These are phyloP conservation scores for Phyllostomus hastatus DNA, from an alignment of 2,113 vertebrate genomes.

Conservation along the genomic window DNA sequence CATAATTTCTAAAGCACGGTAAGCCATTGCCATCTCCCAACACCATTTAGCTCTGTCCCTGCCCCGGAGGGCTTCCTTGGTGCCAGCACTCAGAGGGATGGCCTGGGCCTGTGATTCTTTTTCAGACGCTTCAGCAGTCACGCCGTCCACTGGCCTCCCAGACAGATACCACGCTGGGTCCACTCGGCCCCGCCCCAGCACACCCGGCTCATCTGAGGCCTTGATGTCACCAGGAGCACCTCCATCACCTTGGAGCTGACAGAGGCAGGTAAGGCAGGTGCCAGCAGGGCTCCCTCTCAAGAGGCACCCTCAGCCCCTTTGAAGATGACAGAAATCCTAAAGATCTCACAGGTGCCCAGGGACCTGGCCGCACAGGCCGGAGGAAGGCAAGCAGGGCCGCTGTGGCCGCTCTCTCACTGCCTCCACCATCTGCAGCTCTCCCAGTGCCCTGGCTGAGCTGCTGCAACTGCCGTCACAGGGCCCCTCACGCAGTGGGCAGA, in stretches of 20 bases:
- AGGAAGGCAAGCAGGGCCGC: neutral
- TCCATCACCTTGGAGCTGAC: neutral
- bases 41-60: conserved; percentile 21
- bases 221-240: neutral
- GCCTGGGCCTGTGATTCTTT: neutral
- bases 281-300: neutral
- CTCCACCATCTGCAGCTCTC: neutral
- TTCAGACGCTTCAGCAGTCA: neutral
- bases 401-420: neutral
- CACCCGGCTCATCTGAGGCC: neutral
- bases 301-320: neutral
- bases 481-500: neutral
- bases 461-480: neutral
- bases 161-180: neutral
- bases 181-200: neutral
- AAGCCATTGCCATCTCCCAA: conserved; percentile 5
- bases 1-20: conserved; percentile 43
- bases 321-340: neutral
- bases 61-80: neutral
- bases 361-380: neutral
- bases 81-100: neutral
- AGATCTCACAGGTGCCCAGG: neutral
- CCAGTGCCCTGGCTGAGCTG: neutral
- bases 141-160: neutral
- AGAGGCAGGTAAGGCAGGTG: neutral